These are phyloP conservation scores for Hucho hucho DNA, from an alignment of 2,113 vertebrate species.

Conservation along the genomic window DNA sequence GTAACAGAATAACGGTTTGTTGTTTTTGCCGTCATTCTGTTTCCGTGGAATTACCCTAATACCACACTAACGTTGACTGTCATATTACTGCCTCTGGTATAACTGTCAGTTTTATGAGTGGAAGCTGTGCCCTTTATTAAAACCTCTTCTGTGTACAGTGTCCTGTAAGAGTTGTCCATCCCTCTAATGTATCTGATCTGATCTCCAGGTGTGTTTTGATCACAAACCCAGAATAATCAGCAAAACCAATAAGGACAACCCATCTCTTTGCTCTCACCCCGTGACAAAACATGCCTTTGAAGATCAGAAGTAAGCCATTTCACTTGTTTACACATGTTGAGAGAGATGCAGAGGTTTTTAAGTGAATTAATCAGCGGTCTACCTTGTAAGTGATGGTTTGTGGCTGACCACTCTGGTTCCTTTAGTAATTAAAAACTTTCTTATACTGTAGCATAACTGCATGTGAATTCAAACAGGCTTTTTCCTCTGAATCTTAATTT, in stretches of 20 bases:
- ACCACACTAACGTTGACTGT: not conserved
- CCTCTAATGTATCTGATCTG: slow-evolving; percentile 21
- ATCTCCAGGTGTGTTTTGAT: slow-evolving; percentile 93
- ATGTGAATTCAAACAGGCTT: no score
- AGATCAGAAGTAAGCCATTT: slow-evolving; percentile 87
- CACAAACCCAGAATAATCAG: slow-evolving; percentile 99
- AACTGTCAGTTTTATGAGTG: not conserved
- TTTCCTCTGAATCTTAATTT: no score
- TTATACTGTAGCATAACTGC: no score
- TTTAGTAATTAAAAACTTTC: no score
- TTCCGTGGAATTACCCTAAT: not conserved
- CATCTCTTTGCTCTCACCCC: slow-evolving; percentile 89
- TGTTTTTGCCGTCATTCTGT: no score
- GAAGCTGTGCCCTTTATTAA: not conserved
- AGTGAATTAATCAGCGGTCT: no score
- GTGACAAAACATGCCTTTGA: slow-evolving; percentile 92
- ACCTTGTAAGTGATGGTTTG: no score
- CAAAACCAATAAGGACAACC: slow-evolving; percentile 92
- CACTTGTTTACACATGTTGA: not conserved
- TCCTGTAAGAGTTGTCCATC: not conserved
- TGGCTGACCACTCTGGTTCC: no score
- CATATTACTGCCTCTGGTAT: not conserved
- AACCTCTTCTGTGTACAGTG: not conserved
- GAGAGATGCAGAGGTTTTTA: not conserved
- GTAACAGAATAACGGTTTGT: no score